Conservation (phyloP, 2,888 invertebrate species). For the Drosophila pseudotalamancana region DNA sequence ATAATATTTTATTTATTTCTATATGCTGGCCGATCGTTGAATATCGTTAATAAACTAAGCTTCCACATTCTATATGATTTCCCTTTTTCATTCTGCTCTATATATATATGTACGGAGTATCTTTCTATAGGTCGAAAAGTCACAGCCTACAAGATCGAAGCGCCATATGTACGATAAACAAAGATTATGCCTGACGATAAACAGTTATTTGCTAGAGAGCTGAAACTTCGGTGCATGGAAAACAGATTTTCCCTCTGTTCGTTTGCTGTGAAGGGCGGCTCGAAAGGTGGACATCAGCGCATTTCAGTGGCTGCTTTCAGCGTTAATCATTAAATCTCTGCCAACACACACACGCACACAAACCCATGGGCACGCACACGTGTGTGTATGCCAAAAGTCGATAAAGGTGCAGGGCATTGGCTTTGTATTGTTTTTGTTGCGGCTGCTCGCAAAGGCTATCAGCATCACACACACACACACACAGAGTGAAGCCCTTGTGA, state of each 20-base stretch:
- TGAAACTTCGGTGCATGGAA: slow-evolving; percentile 4
- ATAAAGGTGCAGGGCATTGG: slow-evolving; percentile 70
- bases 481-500: slow-evolving; percentile 27
- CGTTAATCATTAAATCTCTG: slow-evolving; percentile 77
- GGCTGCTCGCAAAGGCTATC: slow-evolving; percentile 49
- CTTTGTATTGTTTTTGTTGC: slow-evolving; percentile 57
- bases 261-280: slow-evolving; percentile 49
- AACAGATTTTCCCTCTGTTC: slow-evolving; percentile 4
- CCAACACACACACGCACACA: slow-evolving; percentile 39
- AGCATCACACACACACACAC: slow-evolving; percentile 26
- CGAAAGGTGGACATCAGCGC: slow-evolving; percentile 33
- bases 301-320: slow-evolving; percentile 33
- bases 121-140: neutral
- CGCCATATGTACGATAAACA: neutral
- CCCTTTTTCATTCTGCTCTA: too few species aligned
- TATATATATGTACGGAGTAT: neutral
- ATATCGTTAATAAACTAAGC: neutral
- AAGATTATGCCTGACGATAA: neutral
- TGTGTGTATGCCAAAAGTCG: slow-evolving; percentile 51
- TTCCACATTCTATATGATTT: too few species aligned
- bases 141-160: neutral
- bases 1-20: too few species aligned
- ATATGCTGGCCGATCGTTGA: too few species aligned
- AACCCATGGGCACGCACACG: neutral
- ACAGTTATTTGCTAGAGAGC: slow-evolving; percentile 2